These are phyloP conservation scores for Amaurobius ferox DNA, from an alignment of 2,888 invertebrate species.

Conservation along the genomic window DNA sequence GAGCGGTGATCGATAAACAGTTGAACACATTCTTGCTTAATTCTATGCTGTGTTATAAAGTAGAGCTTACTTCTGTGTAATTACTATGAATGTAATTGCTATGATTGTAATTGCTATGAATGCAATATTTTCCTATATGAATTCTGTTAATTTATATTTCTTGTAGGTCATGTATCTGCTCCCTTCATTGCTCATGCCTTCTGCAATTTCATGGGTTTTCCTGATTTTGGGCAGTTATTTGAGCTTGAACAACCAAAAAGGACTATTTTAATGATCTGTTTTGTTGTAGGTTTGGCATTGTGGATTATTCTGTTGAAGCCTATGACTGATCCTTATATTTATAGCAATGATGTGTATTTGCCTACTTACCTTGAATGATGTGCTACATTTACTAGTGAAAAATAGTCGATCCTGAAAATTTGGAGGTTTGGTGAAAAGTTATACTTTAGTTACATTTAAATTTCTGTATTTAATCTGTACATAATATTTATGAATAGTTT, in stretches of 20 bases:
- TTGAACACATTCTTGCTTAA: too few relatives aligned
- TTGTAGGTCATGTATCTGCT: slow-evolving; percentile 89
- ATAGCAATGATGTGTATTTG: slow-evolving; percentile 77
- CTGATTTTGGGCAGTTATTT: slow-evolving; percentile 82
- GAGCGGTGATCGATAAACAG: too few relatives aligned
- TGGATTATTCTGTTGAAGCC: slow-evolving; percentile 88
- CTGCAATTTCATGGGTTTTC: slow-evolving; percentile 98
- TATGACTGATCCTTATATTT: slow-evolving; percentile 84
- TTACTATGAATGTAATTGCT: too few relatives aligned
- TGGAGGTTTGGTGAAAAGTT: too few relatives aligned
- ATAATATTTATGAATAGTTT: too few relatives aligned
- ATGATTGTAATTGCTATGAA: too few relatives aligned
- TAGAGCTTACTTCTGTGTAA: too few relatives aligned
- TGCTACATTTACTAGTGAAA: background rate
- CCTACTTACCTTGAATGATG: background rate
- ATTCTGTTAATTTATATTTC: background rate
- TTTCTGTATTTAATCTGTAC: too few relatives aligned
- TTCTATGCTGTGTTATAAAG: too few relatives aligned
- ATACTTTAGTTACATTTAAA: too few relatives aligned
- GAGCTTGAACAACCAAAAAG: slow-evolving; percentile 82
- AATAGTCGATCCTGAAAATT: too few relatives aligned
- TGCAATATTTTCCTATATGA: too few relatives aligned
- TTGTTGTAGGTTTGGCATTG: slow-evolving; percentile 85
- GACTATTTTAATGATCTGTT: slow-evolving; percentile 82
- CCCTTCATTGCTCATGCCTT: slow-evolving; percentile 93